Evolutionary conservation across 2,888 invertebrate genomes (phyloP), one percentile per base, ranked within the genome.

Genomic region (Chalcis sispes): DNA sequence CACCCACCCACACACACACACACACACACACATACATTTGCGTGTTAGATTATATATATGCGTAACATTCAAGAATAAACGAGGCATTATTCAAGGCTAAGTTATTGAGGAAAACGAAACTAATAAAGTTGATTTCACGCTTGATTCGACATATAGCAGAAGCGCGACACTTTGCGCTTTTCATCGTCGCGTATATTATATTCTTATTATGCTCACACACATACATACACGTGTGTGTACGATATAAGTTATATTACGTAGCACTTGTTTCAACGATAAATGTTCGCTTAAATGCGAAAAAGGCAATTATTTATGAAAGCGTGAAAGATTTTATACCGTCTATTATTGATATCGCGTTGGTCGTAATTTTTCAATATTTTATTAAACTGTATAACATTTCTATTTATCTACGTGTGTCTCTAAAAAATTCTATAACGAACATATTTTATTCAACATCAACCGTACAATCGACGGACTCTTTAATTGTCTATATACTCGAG

Each of bases 91-190:
- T 77, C 74, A 80, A 75, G 78, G 78, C 75, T 42, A 77, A 66
- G 79, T 74, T 77, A 77, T 77, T 64, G 77, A 73, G 69, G 66
- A 61, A 62, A 77, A 79, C 79, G 82, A 80, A 82, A 83, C 83
- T 85, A 87, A 87, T 87, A 87, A 87, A 86, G 84, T 81, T 81
- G 84, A 87, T 87, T 87, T 87, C 87, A 87, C 83, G 86, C 81
- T 77, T 82, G 84, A 84, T 82, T 85, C 83, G 83, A 82, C 81
- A 81, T 80, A 81, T 85, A 80, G 42, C 27, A 25, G 48, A 40
- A 66, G 29, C 40, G 18, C 32, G 13, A 59, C 56, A 20, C 13
- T 56, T 48, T 58, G 52, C 59, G 27, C 46, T 50, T n/a, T 59
- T 59, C 42, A 2, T 54, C 52, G 62, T 62, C 71, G 42, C 64